Base-by-base conservation (phyloP, 37 sponge, comb jelly and placozoan species). In the Halisarca cf. caerulea region DNA sequence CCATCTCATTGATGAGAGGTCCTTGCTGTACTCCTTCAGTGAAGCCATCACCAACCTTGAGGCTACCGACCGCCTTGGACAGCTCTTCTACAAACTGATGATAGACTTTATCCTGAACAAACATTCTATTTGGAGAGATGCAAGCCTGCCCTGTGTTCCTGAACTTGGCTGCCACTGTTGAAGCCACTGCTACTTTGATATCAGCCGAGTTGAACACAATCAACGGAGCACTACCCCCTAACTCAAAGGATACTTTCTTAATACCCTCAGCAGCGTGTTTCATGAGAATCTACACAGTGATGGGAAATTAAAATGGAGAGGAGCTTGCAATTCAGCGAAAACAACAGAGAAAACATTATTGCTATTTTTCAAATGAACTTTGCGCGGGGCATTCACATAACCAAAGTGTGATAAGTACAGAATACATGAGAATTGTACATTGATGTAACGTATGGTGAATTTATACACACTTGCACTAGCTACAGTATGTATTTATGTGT, bases 201-300 rank as follows among this genome's bases (percentile, higher is more conserved):
- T 98, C 95, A 34, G 99, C 99, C 11, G 90, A 87, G 51, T 93
- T 55, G 88, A 98, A 98, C n/a, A 98, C 95, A 36, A 98, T 88
- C 15, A 98, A 54, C 30, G 99, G 96, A 55, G 99, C 99, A 78
- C 96, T 95, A 5, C 99, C 99, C 15, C 99, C 99, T 24, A 98
- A 81, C 82, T 98, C 99, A 51, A 98, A 61, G 32, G 95, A 92
- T 15, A 96, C 35, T n/a, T 80, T 45, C 82, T 95, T 98, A 24
- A 95, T 83, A 38, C 90, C 84, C 18, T 66, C 69, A 33, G 93
- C 85, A 87, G 91, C 87, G 47, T 86, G 70, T 0, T 70, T n/a
- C 91, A 95, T 92, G n/a, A 95, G 66, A 47, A 47, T 47, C 51
- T 47, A 11, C 11, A 11, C n/a, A n/a, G n/a, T n/a, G n/a, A n/a